Base-by-base conservation (phyloP, 2,888 invertebrate species). In the Megalurothrips usitatus region DNA sequence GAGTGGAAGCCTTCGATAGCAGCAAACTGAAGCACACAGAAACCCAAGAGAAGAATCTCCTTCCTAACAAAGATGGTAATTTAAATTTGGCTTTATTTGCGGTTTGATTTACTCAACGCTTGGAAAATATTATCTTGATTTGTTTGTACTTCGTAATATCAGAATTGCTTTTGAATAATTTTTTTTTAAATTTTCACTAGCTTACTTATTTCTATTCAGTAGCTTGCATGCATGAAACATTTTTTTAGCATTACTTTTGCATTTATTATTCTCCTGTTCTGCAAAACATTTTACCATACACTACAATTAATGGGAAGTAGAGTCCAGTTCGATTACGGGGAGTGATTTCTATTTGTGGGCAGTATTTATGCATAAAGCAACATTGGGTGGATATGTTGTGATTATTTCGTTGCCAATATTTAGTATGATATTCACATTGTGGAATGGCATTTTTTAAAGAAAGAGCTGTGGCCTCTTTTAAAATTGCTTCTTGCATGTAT, bases 31-130 rank as follows among this genome's bases (percentile, higher is more conserved):
- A 96, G 88, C 96, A 95, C 88, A 94, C 96, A 80, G 94, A 96
- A 88, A 97, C 97, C 82, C 92, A 94, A 85, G 96, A 96, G 87
- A 97, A 97, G 89, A 96, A 96, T 88, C 93, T 95, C 81, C 92
- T 97, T 86, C 97, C 97, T 79, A 96, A 96, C 87, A 95, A 96
- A 92, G 94, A 95, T 90, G 96, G 97, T 97, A 90, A 87, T 43
- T 81, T 34, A 48, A 10, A 10, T 14, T 78, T 28, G n/a, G 3
- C 19, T 19, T 19, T 58, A 14, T 48, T 19, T 52, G 47, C 19
- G 10, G n/a, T 80, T 26, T n/a, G 14, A 52, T 23, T 17, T 19
- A 49, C 11, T 34, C n/a, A 52, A 47, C 14, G 79, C 28, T 79
- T n/a, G 79, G 19, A n/a, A 19, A n/a, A 48, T 79, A 4, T 79